A percentile compares a stretch with the other conserved stretches of the same genome.
phyloP scores from a whole-genome alignment of 2,888 invertebrate genomes.

The Eilema depressum region DNA sequence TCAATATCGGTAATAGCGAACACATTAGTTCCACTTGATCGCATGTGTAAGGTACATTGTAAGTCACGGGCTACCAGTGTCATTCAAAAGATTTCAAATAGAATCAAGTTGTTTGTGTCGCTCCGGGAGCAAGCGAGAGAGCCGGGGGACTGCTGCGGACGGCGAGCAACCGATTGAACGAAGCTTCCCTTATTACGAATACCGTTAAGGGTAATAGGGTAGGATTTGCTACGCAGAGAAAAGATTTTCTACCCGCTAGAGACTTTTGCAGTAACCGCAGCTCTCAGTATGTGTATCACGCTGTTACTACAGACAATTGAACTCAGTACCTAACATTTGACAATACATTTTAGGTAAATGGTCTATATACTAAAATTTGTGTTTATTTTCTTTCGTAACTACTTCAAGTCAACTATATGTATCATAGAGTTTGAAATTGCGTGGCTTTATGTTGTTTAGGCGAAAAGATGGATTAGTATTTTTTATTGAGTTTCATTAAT shows the following conservation, averaged over 20 bases:
- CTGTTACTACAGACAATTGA: constrained; percentile 43
- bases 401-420: too few species aligned
- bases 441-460: too few species aligned
- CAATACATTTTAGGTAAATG: background rate
- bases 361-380: constrained; percentile 29
- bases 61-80: constrained; percentile 50
- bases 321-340: constrained; percentile 36
- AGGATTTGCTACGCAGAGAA: constrained; percentile 66
- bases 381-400: constrained; percentile 28
- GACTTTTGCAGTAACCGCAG: constrained; percentile 59
- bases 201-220: constrained; percentile 68
- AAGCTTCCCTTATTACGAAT: constrained; percentile 64
- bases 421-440: too few species aligned
- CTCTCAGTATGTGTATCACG: constrained; percentile 41
- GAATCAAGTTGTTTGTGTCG: constrained; percentile 59
- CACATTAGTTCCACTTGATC: background rate
- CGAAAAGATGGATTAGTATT: background rate
- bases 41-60: background rate
- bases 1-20: background rate
- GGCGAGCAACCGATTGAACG: constrained; percentile 48
- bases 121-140: constrained; percentile 28
- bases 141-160: constrained; percentile 41
- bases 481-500: background rate
- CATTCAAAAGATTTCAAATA: constrained; percentile 69
- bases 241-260: constrained; percentile 63